A percentile compares a stretch with the other conserved stretches of the same genome.
Conservation (phyloP, 2,888 invertebrate genomes). For the Pristionchus arcanus region DNA sequence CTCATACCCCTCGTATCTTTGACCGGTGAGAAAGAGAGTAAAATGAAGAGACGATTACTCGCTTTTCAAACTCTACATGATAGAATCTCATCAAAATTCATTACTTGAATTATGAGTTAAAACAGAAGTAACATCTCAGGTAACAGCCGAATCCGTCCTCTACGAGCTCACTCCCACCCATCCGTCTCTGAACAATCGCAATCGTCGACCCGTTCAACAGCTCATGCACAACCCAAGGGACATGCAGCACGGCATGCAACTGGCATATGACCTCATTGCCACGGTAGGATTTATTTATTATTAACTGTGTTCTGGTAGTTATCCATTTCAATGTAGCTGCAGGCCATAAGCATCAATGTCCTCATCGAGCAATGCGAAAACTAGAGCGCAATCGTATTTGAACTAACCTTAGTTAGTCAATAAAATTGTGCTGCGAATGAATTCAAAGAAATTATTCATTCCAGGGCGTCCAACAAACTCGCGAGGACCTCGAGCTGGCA, state of each 20-base stretch:
- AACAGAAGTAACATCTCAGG: slow-evolving; percentile 56
- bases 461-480: slow-evolving; percentile 93
- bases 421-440: not conserved
- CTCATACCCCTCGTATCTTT: no score
- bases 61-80: no score
- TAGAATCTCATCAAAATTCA: no score
- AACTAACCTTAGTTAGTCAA: no score
- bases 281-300: slow-evolving; percentile 65
- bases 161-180: slow-evolving; percentile 80
- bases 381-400: no score
- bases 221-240: slow-evolving; percentile 86
- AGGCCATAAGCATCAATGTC: no score
- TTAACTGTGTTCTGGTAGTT: no score
- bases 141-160: slow-evolving; percentile 69
- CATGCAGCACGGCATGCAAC: slow-evolving; percentile 93
- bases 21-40: no score
- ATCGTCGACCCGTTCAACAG: slow-evolving; percentile 59
- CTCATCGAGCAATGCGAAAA: no score
- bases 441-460: slow-evolving; percentile 42
- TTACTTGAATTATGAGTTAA: no score
- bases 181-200: slow-evolving; percentile 84
- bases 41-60: no score
- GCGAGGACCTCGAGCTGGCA: slow-evolving; percentile 89
- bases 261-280: slow-evolving; percentile 91
- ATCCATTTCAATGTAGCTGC: no score